Evolutionary conservation across 2,888 invertebrate species (phyloP).

Genomic region (Hypomecis atomaria): DNA sequence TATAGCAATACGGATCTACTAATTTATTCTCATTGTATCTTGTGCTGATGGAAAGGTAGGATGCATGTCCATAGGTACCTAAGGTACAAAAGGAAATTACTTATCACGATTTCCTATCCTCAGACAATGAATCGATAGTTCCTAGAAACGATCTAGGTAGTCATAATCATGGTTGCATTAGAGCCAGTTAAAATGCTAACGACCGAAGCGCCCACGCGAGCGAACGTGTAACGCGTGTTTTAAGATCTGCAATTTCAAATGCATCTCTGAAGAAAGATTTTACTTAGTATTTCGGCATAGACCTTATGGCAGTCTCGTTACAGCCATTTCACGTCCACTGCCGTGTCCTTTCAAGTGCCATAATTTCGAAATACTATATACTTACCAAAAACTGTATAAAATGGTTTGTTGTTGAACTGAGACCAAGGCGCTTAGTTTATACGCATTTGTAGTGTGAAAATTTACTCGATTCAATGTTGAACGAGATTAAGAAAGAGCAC

Average conservation of each 20-base stretch:
- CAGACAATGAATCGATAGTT: conserved; percentile 31
- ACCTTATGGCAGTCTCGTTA: too few species aligned
- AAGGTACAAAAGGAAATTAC: conserved; percentile 19
- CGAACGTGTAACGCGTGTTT: conserved; percentile 29
- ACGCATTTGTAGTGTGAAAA: too few species aligned
- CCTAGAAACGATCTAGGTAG: conserved; percentile 36
- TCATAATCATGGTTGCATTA: conserved; percentile 52
- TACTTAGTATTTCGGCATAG: too few species aligned
- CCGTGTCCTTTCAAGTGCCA: too few species aligned
- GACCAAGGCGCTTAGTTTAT: too few species aligned
- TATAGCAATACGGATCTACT: neutral
- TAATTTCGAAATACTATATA: too few species aligned
- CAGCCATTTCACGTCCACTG: too few species aligned
- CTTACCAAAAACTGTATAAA: too few species aligned
- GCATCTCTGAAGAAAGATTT: too few species aligned
- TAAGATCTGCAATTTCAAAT: conserved; percentile 17
- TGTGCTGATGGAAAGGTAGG: conserved; percentile 1
- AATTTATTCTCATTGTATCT: neutral
- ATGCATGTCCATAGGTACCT: conserved; percentile 19
- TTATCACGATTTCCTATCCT: conserved; percentile 25
- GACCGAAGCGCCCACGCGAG: conserved; percentile 48
- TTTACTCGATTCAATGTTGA: too few species aligned
- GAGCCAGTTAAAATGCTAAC: conserved; percentile 55
- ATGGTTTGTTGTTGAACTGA: too few species aligned
- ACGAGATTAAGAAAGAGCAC: too few species aligned